Evolutionary conservation across 30 jellyfish, hydroid and myxozoan species (phyloP).

Genomic region (Hydractinia echinata): DNA sequence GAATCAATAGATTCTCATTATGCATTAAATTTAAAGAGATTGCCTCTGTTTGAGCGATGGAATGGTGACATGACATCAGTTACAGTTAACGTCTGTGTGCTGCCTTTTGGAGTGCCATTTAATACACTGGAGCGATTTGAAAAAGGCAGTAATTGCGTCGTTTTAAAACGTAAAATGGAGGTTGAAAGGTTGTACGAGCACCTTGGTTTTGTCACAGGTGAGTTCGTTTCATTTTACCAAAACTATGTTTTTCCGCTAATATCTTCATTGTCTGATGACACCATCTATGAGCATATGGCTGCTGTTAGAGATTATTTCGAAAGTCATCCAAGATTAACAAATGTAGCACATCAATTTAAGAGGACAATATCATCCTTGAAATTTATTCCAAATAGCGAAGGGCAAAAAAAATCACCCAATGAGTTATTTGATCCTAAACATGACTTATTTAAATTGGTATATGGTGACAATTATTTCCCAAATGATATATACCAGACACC

Average conservation of each 20-base stretch:
- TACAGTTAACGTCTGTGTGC: neutral
- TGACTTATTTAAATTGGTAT: slow-evolving; percentile 31
- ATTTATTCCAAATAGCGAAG: neutral
- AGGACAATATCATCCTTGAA: neutral
- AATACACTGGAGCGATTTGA: neutral
- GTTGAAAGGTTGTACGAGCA: neutral
- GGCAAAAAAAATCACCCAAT: neutral
- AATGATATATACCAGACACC: neutral
- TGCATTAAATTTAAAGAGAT: neutral
- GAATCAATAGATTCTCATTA: neutral
- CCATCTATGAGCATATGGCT: slow-evolving; percentile 37
- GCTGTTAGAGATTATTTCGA: slow-evolving; percentile 14
- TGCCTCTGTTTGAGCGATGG: slow-evolving; percentile 18
- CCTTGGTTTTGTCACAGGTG: slow-evolving; percentile 17
- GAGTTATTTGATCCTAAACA: slow-evolving; percentile 53
- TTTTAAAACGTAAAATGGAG: neutral
- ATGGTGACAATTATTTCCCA: slow-evolving; percentile 37
- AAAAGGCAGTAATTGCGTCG: neutral
- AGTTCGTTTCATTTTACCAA: slow-evolving; percentile 11
- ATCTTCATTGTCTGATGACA: neutral
- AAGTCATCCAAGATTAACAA: neutral
- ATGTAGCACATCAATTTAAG: neutral
- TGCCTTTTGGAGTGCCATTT: slow-evolving; percentile 2
- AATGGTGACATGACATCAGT: neutral
- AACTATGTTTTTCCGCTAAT: neutral